Percentiles rank a stretch among this genome's conserved stretches.
Evolutionary conservation across 2,888 invertebrate species (phyloP).

Genomic region (Actias luna): DNA sequence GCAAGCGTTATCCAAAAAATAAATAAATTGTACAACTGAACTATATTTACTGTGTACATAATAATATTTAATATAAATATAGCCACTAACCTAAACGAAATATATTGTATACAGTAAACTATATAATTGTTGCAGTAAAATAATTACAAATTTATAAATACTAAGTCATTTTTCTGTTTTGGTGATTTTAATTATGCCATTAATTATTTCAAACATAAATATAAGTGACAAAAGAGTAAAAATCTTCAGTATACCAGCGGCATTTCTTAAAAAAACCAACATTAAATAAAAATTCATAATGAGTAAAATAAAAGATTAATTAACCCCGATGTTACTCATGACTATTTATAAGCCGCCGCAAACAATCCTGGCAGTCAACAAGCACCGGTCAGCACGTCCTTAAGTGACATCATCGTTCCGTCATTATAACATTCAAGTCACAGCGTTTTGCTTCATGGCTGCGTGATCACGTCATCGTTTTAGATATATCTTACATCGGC

Average conservation of each 20-base stretch:
- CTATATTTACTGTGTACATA: not conserved
- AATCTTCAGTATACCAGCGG: not conserved
- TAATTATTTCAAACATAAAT: no score
- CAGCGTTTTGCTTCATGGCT: constrained; percentile 24
- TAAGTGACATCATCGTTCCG: constrained; percentile 34
- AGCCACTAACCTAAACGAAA: not conserved
- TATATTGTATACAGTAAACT: not conserved
- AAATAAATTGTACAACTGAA: not conserved
- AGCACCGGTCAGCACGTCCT: constrained; percentile 12
- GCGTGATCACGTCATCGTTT: constrained; percentile 26
- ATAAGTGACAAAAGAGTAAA: not conserved
- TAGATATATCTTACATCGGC: not conserved
- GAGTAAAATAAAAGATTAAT: not conserved
- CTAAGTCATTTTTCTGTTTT: no score
- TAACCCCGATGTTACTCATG: not conserved
- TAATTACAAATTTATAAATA: no score
- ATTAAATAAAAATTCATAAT: not conserved
- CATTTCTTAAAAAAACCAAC: not conserved
- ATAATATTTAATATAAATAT: not conserved
- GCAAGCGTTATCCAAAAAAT: not conserved
- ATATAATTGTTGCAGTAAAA: no score
- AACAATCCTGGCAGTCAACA: constrained; percentile 1
- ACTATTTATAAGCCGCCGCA: constrained; percentile 4
- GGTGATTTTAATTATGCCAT: no score
- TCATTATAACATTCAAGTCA: constrained; percentile 36